Conservation (phyloP, 2,888 invertebrate species). For the Omphaloscelis lunosa region DNA sequence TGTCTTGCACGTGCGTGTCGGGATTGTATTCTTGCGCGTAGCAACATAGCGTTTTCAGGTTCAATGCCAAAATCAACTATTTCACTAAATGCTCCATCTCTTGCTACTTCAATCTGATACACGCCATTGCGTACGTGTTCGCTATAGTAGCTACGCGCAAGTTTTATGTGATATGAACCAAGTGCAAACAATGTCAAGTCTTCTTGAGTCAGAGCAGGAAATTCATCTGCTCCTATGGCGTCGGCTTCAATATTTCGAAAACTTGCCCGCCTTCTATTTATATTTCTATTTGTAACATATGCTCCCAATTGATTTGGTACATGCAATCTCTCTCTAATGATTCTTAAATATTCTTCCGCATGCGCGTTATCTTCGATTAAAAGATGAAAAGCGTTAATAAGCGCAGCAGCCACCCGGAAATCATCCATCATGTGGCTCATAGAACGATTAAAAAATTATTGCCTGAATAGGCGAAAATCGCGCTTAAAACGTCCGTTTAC, state of each 20-base stretch:
- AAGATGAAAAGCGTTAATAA: constrained; percentile 50
- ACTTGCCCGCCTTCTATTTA: constrained; percentile 16
- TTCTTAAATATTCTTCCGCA: constrained; percentile 40
- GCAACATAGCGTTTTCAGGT: constrained; percentile 10
- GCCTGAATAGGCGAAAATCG: constrained; percentile 22
- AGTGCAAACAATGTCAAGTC: constrained; percentile 12
- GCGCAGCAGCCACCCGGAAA: constrained; percentile 44
- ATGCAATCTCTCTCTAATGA: constrained; percentile 35
- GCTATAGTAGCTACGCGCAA: no score
- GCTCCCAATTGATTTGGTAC: constrained; percentile 20
- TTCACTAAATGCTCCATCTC: no score
- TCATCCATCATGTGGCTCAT: constrained; percentile 53
- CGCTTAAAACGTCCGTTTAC: constrained; percentile 15
- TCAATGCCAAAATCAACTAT: no score
- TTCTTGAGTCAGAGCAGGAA: constrained; percentile 21
- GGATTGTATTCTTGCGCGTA: constrained; percentile 11
- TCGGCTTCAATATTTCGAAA: constrained; percentile 11
- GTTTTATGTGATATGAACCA: no score
- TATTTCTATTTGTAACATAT: constrained; percentile 16
- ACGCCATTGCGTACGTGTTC: no score
- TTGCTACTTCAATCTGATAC: no score
- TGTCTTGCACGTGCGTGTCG: background rate
- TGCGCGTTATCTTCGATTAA: constrained; percentile 35
- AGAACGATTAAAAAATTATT: constrained; percentile 47
- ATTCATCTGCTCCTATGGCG: constrained; percentile 13